A percentile compares a stretch with the other conserved stretches of the same genome.
phyloP scores from a whole-genome alignment of 2,797 vertebrate species.

The Chelon auratus region DNA sequence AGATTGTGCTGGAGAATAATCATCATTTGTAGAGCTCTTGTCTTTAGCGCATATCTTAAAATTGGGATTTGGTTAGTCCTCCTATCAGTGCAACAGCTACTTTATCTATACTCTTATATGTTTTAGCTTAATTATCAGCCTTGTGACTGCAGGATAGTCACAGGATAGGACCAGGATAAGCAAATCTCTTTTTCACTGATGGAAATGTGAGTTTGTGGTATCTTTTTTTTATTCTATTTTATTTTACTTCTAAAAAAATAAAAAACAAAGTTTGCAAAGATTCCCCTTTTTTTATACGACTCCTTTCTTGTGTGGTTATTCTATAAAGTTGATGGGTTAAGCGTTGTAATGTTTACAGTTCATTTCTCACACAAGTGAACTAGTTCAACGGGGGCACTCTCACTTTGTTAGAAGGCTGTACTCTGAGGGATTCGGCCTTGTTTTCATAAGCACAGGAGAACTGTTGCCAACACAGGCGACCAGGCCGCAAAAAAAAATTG shows the following conservation, averaged over 20 bases:
- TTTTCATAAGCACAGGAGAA: conserved; percentile 49
- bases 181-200: no score
- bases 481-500: conserved; percentile 51
- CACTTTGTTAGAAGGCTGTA: conserved; percentile 17
- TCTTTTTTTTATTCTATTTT: no score
- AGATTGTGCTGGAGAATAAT: not conserved
- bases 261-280: no score
- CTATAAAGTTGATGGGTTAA: no score
- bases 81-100: not conserved
- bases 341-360: no score
- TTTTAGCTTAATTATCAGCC: not conserved
- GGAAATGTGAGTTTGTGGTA: no score
- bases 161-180: no score
- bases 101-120: not conserved
- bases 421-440: conserved; percentile 37
- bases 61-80: not conserved
- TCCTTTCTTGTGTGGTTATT: conserved; percentile 1
- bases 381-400: conserved; percentile 29
- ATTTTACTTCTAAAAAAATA: no score
- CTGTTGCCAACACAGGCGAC: conserved; percentile 52
- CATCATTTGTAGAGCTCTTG: not conserved
- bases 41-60: not conserved
- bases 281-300: not conserved
- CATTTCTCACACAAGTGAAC: conserved; percentile 17
- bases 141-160: no score